Conservation (phyloP, 2,888 invertebrate genomes). For the Drosophila niveifrons region DNA sequence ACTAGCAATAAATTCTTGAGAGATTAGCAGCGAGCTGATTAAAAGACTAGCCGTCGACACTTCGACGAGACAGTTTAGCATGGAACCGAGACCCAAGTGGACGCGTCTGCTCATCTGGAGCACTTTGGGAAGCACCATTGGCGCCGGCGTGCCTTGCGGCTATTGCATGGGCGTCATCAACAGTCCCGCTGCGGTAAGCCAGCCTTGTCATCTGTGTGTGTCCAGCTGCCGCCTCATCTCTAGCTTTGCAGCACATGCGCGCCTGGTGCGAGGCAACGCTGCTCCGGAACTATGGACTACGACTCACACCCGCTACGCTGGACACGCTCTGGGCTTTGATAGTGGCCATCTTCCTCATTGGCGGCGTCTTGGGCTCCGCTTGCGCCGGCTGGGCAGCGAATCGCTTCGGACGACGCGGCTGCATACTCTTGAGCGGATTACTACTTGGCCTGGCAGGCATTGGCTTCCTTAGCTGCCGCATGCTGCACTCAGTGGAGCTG, state of each 20-base stretch:
- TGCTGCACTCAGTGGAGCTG: constrained; percentile 91
- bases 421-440: constrained; percentile 53
- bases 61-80: constrained; percentile 9
- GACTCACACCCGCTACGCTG: constrained; percentile 85
- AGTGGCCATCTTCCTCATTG: constrained; percentile 94
- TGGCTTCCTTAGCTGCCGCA: constrained; percentile 89
- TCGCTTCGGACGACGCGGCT: constrained; percentile 86
- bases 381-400: constrained; percentile 91
- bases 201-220: constrained; percentile 63
- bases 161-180: constrained; percentile 94
- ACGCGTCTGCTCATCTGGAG: constrained; percentile 53
- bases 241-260: constrained; percentile 87
- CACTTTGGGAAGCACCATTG: constrained; percentile 81
- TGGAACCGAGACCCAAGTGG: constrained; percentile 29
- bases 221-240: neutral
- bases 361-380: constrained; percentile 94
- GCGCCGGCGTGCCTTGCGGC: constrained; percentile 91
- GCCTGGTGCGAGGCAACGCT: constrained; percentile 90
- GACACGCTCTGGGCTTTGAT: constrained; percentile 92
- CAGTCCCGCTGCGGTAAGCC: constrained; percentile 90
- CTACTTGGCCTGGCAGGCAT: constrained; percentile 70
- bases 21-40: constrained; percentile 32
- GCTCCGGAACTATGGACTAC: constrained; percentile 86
- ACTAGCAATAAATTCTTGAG: constrained; percentile 30
- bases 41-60: neutral